Evolutionary conservation across 1,140 invertebrate genomes (phyloP), one percentile per base, ranked within the genome.

Genomic region (Anoplophora glabripennis): DNA sequence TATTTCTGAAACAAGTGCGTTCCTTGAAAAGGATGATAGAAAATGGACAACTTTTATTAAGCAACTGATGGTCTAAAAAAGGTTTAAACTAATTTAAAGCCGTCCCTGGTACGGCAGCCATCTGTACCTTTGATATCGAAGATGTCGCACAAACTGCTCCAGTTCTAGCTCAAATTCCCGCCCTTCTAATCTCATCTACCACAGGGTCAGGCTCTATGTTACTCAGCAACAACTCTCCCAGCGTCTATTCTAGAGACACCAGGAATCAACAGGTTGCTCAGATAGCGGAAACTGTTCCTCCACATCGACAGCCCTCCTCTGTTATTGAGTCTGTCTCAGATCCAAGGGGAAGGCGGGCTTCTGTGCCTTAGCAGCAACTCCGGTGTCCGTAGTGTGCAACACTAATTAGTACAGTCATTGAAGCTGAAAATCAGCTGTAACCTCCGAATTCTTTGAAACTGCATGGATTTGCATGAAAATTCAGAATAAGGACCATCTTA

Each of bases 311-410:
- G 81, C 59, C 79, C 86, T 65, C 89, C 90, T 35, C 76, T 94
- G 73, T 87, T 95, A 48, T 79, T 94, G 66, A 93, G 90, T 74
- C 78, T 94, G 55, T 90, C 90, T 52, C 89, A 92, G 73, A 87
- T 93, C 42, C 89, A 91, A 80, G 88, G 89, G 37, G 88, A 89
- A 35, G 87, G 88, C 46, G 89, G 90, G 60, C 81, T 93, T 14
- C 80, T 94, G 33, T 93, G 93, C 71, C 80, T 94, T 12, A 93
- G 92, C 71, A 89, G 88, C 60, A 74, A 75, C 41, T 67, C 72
- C 4, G 76, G 77, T 49, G 80, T 80, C 59, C 64, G 72, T 63
- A 58, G 65, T 63, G 60, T 59, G 52, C 79, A 81, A 70, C 82
- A 81, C 9, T 82, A 80, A n/a, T 65, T 83, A 57, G 80, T 83